Evolutionary conservation across 2,113 vertebrate species (phyloP), one percentile per base, ranked within the genome.

Genomic region (Trichechus manatus): DNA sequence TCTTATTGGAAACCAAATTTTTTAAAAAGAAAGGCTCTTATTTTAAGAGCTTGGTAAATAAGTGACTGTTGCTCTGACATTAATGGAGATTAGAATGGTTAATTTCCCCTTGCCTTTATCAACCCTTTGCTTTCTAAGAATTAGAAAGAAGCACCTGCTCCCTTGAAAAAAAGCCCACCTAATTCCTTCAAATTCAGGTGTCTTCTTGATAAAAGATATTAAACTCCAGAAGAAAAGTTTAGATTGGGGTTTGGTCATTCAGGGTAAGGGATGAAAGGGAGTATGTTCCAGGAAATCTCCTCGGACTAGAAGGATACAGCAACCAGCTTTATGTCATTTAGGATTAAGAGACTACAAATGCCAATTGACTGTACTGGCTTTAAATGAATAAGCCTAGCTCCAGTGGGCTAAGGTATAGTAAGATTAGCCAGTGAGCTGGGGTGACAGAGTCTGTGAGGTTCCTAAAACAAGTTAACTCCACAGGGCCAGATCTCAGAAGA

Each of bases 171-270:
- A 53, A 81, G 31, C 33, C 64, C 27, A 74, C 47, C 22, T 82
- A 47, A 47, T 78, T 87, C 53, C 82, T 13, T 87, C 53, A 89
- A 72, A 29, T 95, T 27, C 44, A 80, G 7, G 84, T 79, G 47
- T 47, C 10, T 10, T 47, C 47, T 10, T 9, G 47, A 47, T 47
- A 3, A 44, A 84, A 72, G 50, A 93, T 87, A 68, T 25, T 83
- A 83, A 61, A 9, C 2, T 22, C 64, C 39, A 97, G 47, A 96
- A 39, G n/a, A 94, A 59, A 87, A 90, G 47, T 17, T 72, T 81
- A 78, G 42, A 50, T 31, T 95, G 77, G 29, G 75, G 74, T 78
- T 64, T 66, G 53, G 27, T 92, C 68, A n/a, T 64, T 86, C 1
- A 9, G 22, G n/a, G 25, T 22, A 74, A 64, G 9, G 23, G 44